Evolutionary conservation across 2,888 invertebrate species (phyloP).

Genomic region (Mylabris sibirica): DNA sequence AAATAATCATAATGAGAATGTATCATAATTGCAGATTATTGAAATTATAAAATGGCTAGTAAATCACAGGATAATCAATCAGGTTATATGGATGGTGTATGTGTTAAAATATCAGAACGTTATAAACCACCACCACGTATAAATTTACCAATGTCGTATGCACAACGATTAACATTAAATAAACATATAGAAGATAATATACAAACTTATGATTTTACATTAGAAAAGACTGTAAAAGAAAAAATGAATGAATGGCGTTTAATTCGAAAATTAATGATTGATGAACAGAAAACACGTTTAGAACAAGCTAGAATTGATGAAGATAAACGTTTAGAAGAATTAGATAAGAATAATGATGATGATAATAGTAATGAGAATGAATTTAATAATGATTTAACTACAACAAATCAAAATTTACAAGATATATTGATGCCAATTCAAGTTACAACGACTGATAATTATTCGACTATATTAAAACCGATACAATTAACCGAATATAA

Average conservation of each 20-base stretch:
- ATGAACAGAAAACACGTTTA: constrained; percentile 66
- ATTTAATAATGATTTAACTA: constrained; percentile 31
- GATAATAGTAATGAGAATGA: constrained; percentile 17
- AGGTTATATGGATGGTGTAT: constrained; percentile 82
- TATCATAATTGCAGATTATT: constrained; percentile 14
- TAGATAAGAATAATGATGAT: constrained; percentile 37
- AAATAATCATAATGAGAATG: neutral
- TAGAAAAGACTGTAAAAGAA: constrained; percentile 76
- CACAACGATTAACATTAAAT: constrained; percentile 64
- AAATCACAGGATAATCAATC: constrained; percentile 51
- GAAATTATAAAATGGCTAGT: constrained; percentile 23
- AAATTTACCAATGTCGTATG: constrained; percentile 67
- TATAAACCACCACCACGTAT: constrained; percentile 82
- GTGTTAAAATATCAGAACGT: constrained; percentile 87
- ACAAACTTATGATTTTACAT: constrained; percentile 74
- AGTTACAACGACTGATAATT: constrained; percentile 47
- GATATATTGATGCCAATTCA: constrained; percentile 52
- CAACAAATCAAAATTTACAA: constrained; percentile 39
- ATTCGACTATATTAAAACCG: constrained; percentile 60
- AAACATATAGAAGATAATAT: constrained; percentile 65
- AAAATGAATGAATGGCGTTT: constrained; percentile 77
- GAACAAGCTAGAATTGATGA: constrained; percentile 56
- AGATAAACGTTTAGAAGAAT: constrained; percentile 38
- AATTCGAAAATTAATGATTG: constrained; percentile 69
- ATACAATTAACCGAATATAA: constrained; percentile 52